Evolutionary conservation across 2,797 vertebrate species (phyloP).

Genomic region (Phrynocephalus vlangalii): DNA sequence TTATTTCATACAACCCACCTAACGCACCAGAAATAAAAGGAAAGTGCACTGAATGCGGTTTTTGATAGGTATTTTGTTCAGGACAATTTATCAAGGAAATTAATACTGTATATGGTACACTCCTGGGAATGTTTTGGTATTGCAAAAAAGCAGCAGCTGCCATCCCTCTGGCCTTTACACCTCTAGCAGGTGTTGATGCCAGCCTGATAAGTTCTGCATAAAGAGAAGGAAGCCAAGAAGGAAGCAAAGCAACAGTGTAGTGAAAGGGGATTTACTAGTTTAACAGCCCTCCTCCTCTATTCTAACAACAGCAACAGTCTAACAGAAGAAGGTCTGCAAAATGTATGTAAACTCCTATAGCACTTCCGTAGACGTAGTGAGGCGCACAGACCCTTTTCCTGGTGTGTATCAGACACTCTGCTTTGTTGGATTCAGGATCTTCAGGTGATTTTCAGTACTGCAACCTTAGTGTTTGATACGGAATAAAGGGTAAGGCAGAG

Average conservation of each 20-base stretch:
- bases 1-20: neutral
- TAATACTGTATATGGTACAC: neutral
- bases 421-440: neutral
- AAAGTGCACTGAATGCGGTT: conserved; percentile 6
- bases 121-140: too few species aligned
- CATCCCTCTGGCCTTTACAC: too few species aligned
- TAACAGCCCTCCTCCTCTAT: too few species aligned
- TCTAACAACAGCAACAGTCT: too few species aligned
- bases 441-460: neutral
- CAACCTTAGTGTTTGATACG: neutral
- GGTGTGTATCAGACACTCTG: neutral
- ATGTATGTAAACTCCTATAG: too few species aligned
- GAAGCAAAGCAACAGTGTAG: too few species aligned
- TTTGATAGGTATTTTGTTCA: neutral
- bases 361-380: neutral
- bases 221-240: too few species aligned
- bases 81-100: neutral
- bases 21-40: neutral
- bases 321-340: too few species aligned
- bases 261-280: too few species aligned
- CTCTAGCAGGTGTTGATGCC: too few species aligned
- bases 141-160: too few species aligned
- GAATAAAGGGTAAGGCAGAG: neutral
- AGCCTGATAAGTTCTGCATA: too few species aligned
- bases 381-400: neutral